phyloP scores from a whole-genome alignment of 2,113 vertebrate genomes.

The Hydropotes inermis region DNA sequence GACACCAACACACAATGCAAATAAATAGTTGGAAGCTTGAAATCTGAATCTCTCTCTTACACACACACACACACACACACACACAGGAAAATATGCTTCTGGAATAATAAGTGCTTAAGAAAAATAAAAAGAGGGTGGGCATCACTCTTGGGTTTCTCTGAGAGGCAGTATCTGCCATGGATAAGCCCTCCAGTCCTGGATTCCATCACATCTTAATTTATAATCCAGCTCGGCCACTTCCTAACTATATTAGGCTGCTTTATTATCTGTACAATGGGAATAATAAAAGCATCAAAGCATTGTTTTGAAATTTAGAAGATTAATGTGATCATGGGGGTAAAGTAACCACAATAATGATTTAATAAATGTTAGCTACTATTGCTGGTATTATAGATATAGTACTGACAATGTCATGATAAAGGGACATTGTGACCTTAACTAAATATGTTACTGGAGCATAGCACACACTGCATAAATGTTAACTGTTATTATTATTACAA shows the following conservation, averaged over 20 bases:
- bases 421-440: constrained; percentile 55
- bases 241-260: background rate
- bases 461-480: constrained; percentile 42
- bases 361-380: constrained; percentile 42
- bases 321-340: constrained; percentile 24
- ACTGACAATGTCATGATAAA: constrained; percentile 51
- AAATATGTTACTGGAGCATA: constrained; percentile 19
- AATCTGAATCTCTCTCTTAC: background rate
- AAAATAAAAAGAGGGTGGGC: background rate
- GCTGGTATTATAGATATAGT: background rate
- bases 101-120: background rate
- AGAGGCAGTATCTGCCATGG: background rate
- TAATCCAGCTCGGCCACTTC: background rate
- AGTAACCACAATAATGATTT: constrained; percentile 45
- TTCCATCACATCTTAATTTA: background rate
- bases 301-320: constrained; percentile 50
- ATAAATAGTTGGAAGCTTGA: background rate
- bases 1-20: background rate
- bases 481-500: constrained; percentile 53
- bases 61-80: background rate
- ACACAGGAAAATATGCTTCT: background rate
- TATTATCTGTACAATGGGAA: constrained; percentile 47
- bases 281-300: background rate
- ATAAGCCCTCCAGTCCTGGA: background rate
- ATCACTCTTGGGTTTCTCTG: background rate